A percentile compares a stretch with the other conserved stretches of the same genome.
Conservation (phyloP, 2,888 invertebrate genomes). For the Eristalinus sepulchralis region DNA sequence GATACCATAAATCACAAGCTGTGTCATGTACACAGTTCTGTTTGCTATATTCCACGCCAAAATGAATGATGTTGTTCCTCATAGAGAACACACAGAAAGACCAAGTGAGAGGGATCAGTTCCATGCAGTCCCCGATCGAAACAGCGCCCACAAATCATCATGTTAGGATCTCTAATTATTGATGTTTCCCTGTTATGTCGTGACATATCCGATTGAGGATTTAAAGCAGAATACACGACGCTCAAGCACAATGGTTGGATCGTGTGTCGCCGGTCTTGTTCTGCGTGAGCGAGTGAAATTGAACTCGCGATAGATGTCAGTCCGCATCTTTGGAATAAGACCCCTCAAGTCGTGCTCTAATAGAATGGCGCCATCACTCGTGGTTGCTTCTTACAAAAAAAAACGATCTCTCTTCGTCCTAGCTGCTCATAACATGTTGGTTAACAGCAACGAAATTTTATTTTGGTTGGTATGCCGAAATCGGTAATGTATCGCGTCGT, state of each 20-base stretch:
- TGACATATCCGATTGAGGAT: conserved; percentile 59
- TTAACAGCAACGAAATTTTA: neutral
- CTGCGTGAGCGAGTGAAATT: conserved; percentile 49
- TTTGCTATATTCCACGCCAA: conserved; percentile 47
- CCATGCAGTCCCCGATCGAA: conserved; percentile 49
- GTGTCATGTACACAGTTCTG: conserved; percentile 43
- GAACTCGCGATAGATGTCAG: conserved; percentile 11
- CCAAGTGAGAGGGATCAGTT: conserved; percentile 35
- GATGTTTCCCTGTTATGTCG: conserved; percentile 66
- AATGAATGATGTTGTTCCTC: conserved; percentile 62
- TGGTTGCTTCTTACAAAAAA: conserved; percentile 26
- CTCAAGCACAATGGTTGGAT: conserved; percentile 35
- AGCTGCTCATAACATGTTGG: neutral
- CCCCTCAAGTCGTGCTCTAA: conserved; percentile 46
- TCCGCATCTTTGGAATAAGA: neutral
- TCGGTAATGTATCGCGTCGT: conserved; percentile 32
- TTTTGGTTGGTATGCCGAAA: conserved; percentile 32
- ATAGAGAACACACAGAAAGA: neutral
- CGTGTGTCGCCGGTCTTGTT: conserved; percentile 65
- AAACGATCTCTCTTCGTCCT: neutral
- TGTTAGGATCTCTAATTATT: conserved; percentile 69
- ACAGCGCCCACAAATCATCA: conserved; percentile 67
- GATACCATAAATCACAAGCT: conserved; percentile 70
- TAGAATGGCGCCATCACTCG: conserved; percentile 56
- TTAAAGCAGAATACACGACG: conserved; percentile 5